Evolutionary conservation across 2,888 invertebrate genomes (phyloP), one percentile per base, ranked within the genome.

Genomic region (Aphodius sticticus): DNA sequence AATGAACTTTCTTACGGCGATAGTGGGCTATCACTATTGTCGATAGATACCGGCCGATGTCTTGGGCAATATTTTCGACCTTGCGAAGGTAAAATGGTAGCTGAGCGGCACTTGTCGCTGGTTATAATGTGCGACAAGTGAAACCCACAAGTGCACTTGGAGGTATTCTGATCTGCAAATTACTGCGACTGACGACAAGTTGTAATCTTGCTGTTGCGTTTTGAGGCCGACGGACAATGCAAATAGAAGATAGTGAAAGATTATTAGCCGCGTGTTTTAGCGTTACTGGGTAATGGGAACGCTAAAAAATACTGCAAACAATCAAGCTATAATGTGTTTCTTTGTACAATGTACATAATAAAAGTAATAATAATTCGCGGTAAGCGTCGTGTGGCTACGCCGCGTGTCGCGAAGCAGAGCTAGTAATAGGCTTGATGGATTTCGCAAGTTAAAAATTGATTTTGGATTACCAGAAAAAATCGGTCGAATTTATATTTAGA

Each of bases 231-330:
- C 53, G 53, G 53, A 53, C 53, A 53, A 53, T 53, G 53, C 53
- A 53, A 53, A 53, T 53, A 53, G 53, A 53, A 53, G 53, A 53
- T 53, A 53, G 53, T 53, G 53, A 53, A 53, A 53, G 53, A 53
- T 53, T 53, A 12, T 53, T 53, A 53, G 7, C 53, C 53, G 53
- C 53, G 53, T 12, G 53, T 53, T 53, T 53, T 53, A 9, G 53
- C 53, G 12, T 53, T 53, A 53, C 53, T 53, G 53, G 53, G 53
- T 53, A 53, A 53, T 12, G 53, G 53, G 53, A 53, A 53, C 53
- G 53, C 12, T 53, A 53, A 53, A 53, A 7, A 53, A 53, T 53
- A 9, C 7, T 12, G 53, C 53, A 53, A 53, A 53, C 53, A 53
- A 5, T 53, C 26, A 26, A 26, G 53, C 12, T 12, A 12, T 53